These are phyloP conservation scores for Macrostomum cliftonense DNA, from an alignment of 2,888 invertebrate genomes.

Conservation along the genomic window DNA sequence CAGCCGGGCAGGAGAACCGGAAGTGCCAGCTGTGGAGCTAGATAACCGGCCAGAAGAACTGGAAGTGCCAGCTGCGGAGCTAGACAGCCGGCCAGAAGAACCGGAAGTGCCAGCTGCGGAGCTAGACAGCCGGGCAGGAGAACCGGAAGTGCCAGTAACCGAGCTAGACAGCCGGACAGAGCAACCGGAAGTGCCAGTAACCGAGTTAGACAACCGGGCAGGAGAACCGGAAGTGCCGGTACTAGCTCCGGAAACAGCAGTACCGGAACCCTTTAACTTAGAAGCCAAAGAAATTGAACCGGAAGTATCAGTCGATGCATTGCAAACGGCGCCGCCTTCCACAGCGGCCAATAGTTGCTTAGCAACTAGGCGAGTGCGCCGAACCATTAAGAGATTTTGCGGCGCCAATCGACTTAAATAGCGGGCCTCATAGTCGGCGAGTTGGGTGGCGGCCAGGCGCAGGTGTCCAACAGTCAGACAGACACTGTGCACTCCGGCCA, in stretches of 20 bases:
- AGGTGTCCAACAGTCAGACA: conserved; percentile 50
- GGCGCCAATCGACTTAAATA: conserved; percentile 58
- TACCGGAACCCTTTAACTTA: no score
- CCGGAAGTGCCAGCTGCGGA: background rate
- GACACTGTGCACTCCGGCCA: conserved; percentile 64
- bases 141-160: background rate
- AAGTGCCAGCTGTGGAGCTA: background rate
- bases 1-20: background rate
- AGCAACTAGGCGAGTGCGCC: background rate
- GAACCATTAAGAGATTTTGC: conserved; percentile 45
- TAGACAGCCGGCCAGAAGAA: background rate
- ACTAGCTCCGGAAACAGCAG: background rate
- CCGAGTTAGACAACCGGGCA: background rate
- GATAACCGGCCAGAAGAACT: no score
- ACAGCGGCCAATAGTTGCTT: no score
- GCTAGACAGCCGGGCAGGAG: background rate
- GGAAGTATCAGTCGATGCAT: background rate
- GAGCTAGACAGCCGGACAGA: background rate
- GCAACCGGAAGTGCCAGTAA: background rate
- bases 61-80: no score
- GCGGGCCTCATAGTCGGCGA: conserved; percentile 33
- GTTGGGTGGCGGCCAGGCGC: conserved; percentile 26
- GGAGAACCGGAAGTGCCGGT: background rate
- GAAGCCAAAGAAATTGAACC: no score
- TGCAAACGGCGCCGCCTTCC: no score